Conservation (phyloP, 2,888 invertebrate genomes). For the Kryphioiulus occultus region DNA sequence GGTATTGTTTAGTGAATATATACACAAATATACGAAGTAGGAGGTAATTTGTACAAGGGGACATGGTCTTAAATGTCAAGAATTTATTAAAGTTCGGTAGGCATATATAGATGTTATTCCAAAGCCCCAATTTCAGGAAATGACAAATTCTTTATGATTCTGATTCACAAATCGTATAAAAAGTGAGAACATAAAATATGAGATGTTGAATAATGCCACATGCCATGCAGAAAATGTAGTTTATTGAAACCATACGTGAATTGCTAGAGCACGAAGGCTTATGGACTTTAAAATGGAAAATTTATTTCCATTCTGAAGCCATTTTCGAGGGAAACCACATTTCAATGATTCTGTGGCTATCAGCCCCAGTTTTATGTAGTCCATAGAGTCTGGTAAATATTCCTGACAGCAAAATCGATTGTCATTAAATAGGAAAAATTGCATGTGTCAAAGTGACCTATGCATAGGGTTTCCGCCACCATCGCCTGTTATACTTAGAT, state of each 20-base stretch:
- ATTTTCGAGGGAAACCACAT: background rate
- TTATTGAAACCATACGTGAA: background rate
- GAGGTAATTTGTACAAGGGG: background rate
- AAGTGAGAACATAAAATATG: background rate
- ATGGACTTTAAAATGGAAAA: conserved; percentile 9
- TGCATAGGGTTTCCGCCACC: background rate
- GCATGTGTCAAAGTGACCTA: conserved; percentile 16
- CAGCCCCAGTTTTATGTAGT: background rate
- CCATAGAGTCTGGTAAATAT: background rate
- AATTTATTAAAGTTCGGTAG: no score
- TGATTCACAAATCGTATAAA: background rate
- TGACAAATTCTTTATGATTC: background rate
- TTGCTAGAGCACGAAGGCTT: background rate
- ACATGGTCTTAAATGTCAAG: background rate
- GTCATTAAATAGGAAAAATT: conserved; percentile 17
- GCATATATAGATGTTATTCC: background rate
- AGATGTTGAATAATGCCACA: background rate
- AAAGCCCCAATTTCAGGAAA: background rate
- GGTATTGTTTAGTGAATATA: no score
- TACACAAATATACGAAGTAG: no score
- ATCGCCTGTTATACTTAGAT: no score
- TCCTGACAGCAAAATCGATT: conserved; percentile 16
- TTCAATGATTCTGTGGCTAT: conserved; percentile 8
- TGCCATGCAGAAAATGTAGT: background rate
- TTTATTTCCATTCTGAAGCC: background rate